Base-by-base conservation (phyloP, 2,113 vertebrate genomes). In the Erythrolamprus reginae region DNA sequence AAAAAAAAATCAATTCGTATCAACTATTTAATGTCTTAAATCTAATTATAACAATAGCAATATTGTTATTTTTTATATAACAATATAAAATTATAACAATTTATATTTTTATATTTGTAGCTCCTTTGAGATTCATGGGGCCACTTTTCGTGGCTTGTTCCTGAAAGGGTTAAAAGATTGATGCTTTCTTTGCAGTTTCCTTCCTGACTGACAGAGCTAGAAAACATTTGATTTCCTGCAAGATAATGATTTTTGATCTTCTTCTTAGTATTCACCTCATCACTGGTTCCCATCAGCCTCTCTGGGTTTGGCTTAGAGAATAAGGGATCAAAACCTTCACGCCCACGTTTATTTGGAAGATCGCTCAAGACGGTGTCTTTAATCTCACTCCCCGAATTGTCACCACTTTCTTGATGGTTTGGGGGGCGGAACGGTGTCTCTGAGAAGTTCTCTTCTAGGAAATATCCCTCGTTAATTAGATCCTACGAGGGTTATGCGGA, bases 161-260 rank as follows among this genome's bases (percentile, higher is more conserved):
- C 82, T 94, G 52, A 82, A 93, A 65, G 2, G 91, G 93, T 86
- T 51, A 26, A 91, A 50, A 53, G 33, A 19, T 65, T 42, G 42
- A 42, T 91, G 86, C 28, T 91, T 93, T 93, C 13, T 89, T 0
- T 95, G 94, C 94, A 17, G 86, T 92, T 95, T 94, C 93, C 92
- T 95, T 92, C n/a, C 86, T 86, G 91, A 91, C 92, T 5, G 86
- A 0, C 17, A 28, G 13, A 33, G 90, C 84, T 94, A 93, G 55
- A 94, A 0, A 91, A 86, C 58, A 42, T 52, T 93, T 52, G 88
- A 65, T 94, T 95, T 96, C 91, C 0, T 9, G 91, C 84, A 89
- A 92, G 92, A 89, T 89, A 85, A 89, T 91, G 86, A 83, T 58
- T 88, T 91, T 21, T 61, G 90, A 91, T 90, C n/a, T 90, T 56